Base-by-base conservation (phyloP, 2,888 invertebrate species). In the Brachyopa scutellaris region DNA sequence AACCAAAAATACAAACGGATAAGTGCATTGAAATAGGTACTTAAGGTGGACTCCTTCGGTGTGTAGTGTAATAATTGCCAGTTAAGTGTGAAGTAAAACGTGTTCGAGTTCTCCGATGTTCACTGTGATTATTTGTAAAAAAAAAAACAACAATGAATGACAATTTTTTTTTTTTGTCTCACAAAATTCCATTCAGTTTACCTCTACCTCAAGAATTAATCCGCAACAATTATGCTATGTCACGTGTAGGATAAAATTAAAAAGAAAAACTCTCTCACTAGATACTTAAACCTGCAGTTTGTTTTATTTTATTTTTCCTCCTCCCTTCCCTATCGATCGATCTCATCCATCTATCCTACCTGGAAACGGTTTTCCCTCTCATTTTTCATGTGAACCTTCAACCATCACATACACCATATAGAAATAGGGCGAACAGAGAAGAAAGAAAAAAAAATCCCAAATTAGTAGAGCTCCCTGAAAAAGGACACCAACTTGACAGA, bases 401-500 rank as follows among this genome's bases (percentile, higher is more conserved):
- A 76, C 80, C 51, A 59, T 76, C 76, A 40, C 76, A 82, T 67
- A 59, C 21, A 47, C 21, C 19, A 17, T 26, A 36, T 19, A 33
- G 1, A n/a, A 21, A 11, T 8, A 42, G 26, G 9, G 13, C 11
- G 3, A 55, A n/a, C n/a, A 3, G 15, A 6, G 11, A 19, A 21
- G 11, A 19, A 8, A 13, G 17, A 42, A 51, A 36, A 72, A 67
- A 66, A 78, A 73, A 67, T 67, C 67, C 78, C 72, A 83, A 83
- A 83, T 83, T 83, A 83, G 83, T 83, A 78, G 72, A 67, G 77
- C 83, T 72, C 72, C 73, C 67, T 83, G 72, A 78, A 78, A 78
- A 83, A 83, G 83, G 83, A 83, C 83, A 78, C 72, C 78, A 83
- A 78, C 83, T 83, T 83, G 83, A 83, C 83, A 83, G 83, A 83